phyloP scores from a whole-genome alignment of 2,888 invertebrate genomes.

The Coleophora flavipennella region DNA sequence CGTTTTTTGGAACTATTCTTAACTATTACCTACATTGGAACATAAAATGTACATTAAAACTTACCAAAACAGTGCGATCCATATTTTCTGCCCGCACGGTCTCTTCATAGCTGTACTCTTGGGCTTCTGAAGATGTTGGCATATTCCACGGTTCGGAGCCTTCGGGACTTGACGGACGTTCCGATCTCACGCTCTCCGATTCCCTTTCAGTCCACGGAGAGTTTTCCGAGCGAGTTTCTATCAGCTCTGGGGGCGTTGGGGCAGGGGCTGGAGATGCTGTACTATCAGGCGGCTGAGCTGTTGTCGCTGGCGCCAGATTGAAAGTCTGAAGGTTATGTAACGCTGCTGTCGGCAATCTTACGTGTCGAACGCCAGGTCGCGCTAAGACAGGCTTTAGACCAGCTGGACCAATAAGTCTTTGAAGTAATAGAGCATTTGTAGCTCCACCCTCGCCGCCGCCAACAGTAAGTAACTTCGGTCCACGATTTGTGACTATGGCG shows the following conservation, averaged over 20 bases:
- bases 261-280: conserved; percentile 42
- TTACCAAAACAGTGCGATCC: conserved; percentile 62
- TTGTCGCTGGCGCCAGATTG: conserved; percentile 14
- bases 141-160: conserved; percentile 59
- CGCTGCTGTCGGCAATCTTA: conserved; percentile 56
- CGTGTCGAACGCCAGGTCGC: conserved; percentile 71
- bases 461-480: conserved; percentile 68
- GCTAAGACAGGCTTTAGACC: conserved; percentile 69
- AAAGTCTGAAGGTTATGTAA: conserved; percentile 49
- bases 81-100: conserved; percentile 52
- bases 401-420: conserved; percentile 77
- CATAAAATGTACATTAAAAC: conserved; percentile 20
- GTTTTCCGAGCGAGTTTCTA: conserved; percentile 46
- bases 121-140: conserved; percentile 39
- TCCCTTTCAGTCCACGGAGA: conserved; percentile 56
- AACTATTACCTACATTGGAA: background rate
- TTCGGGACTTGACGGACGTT: conserved; percentile 50
- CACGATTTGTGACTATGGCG: conserved; percentile 80
- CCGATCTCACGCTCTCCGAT: conserved; percentile 39
- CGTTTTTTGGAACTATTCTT: background rate
- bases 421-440: conserved; percentile 76
- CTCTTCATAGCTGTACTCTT: conserved; percentile 59
- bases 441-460: conserved; percentile 60
- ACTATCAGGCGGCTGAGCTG: conserved; percentile 46
- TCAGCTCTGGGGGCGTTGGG: conserved; percentile 48